Conservation (phyloP, 2,888 invertebrate genomes). For the Stratiomys singularior region DNA sequence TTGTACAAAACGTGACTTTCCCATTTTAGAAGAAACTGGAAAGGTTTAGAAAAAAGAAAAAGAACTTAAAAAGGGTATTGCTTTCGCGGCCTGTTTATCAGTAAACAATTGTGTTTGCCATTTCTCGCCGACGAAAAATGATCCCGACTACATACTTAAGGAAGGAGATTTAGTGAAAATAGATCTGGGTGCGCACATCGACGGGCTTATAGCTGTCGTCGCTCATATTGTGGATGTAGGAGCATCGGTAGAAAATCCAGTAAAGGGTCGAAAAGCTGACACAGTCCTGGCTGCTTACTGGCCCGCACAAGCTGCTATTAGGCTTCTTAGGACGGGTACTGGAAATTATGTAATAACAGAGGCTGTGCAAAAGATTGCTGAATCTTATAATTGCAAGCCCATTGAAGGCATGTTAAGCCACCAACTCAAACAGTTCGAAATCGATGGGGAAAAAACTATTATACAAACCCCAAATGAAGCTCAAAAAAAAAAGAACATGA, state of each 20-base stretch:
- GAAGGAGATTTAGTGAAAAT: constrained; percentile 97
- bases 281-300: constrained; percentile 94
- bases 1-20: constrained; percentile 91
- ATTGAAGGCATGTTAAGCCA: constrained; percentile 97
- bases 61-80: constrained; percentile 97
- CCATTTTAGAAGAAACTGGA: constrained; percentile 88
- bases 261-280: constrained; percentile 92
- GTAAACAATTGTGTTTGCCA: constrained; percentile 99
- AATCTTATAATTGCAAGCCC: constrained; percentile 95
- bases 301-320: constrained; percentile 94
- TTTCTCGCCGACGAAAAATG: constrained; percentile 95
- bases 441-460: constrained; percentile 97
- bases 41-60: constrained; percentile 97
- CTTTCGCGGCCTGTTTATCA: constrained; percentile 98
- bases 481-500: constrained; percentile 97
- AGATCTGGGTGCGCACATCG: constrained; percentile 97
- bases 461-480: constrained; percentile 98
- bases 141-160: constrained; percentile 85
- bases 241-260: constrained; percentile 76
- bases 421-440: constrained; percentile 94
- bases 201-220: constrained; percentile 98
- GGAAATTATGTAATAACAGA: constrained; percentile 93
- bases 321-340: constrained; percentile 90
- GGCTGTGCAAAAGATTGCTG: constrained; percentile 91
- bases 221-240: constrained; percentile 96